Evolutionary conservation across 2,888 invertebrate genomes (phyloP), one percentile per base, ranked within the genome.

Genomic region (Eilema griseolum): DNA sequence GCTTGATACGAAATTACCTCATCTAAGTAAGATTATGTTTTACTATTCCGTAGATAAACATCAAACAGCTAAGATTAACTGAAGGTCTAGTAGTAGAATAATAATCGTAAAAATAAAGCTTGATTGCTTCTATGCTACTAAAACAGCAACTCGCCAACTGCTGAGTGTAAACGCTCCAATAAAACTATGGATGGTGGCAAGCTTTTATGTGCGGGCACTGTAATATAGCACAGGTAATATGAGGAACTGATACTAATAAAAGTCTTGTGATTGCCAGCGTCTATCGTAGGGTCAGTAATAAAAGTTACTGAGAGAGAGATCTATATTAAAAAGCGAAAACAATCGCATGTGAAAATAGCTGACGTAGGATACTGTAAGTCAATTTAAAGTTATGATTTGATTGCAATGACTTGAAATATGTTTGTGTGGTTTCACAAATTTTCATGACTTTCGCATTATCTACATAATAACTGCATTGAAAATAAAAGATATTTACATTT

Each of bases 101-200:
- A 68, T 68, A 62, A 62, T 57, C 62, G 37, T 68, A 68, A 62
- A 67, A 68, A 26, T 26, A 62, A 63, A 68, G 57, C 26, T 62
- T 56, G 31, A 61, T 52, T 33, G 31, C 31, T 41, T 28, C 37
- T 62, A 37, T 56, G 33, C 23, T 16, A 52, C 52, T 61, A 24
- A 52, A 46, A 52, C 31, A 52, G 31, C 41, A 28, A 52, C 67
- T 61, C 24, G 23, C 16, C 31, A 33, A n/a, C 24, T 31, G 46
- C 46, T 46, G 28, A 61, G 33, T 33, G 20, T 67, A 61, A 67
- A 61, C 56, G 67, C 61, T 52, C 59, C 61, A 56, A 61, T 61
- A 67, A 67, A 33, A 61, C 10, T 41, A 67, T 66, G 59, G 62
- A 37, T 33, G 33, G 57, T 16, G 11, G 65, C 46, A 57, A 14